Percentiles rank a stretch among this genome's conserved stretches.
Conservation (phyloP, 2,113 vertebrate genomes). For the Diadophis punctatus region DNA sequence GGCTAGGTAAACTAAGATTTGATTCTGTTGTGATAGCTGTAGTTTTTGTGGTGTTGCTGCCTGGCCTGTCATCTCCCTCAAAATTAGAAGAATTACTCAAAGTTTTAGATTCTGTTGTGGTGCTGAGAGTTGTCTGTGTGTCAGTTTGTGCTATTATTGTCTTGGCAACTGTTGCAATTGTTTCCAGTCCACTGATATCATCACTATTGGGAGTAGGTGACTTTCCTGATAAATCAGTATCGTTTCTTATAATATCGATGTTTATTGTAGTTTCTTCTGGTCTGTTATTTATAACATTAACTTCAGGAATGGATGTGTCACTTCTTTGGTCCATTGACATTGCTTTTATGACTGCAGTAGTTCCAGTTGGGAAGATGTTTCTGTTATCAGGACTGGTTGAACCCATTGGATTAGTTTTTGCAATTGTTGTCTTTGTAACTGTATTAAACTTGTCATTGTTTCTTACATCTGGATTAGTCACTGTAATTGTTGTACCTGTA, state of each 20-base stretch:
- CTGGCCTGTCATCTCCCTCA: background rate
- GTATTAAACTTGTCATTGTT: background rate
- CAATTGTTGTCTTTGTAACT: background rate
- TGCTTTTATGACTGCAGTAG: background rate
- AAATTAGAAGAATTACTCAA: conserved; percentile 7
- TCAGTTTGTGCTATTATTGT: background rate
- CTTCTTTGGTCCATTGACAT: background rate
- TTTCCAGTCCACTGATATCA: background rate
- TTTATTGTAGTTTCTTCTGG: background rate
- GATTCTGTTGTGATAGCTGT: background rate
- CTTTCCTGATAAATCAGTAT: background rate
- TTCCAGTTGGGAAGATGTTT: background rate
- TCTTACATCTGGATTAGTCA: background rate
- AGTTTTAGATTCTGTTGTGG: conserved; percentile 13
- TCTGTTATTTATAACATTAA: background rate
- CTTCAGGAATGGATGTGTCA: background rate
- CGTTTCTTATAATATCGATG: background rate
- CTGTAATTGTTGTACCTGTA: background rate
- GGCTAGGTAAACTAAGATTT: background rate
- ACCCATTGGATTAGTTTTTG: background rate
- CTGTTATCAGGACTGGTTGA: background rate
- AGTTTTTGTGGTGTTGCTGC: background rate
- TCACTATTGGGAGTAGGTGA: background rate
- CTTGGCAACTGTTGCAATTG: background rate
- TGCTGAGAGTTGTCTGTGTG: background rate